Conservation (phyloP, 2,888 invertebrate species). For the Rotaria macrura region DNA sequence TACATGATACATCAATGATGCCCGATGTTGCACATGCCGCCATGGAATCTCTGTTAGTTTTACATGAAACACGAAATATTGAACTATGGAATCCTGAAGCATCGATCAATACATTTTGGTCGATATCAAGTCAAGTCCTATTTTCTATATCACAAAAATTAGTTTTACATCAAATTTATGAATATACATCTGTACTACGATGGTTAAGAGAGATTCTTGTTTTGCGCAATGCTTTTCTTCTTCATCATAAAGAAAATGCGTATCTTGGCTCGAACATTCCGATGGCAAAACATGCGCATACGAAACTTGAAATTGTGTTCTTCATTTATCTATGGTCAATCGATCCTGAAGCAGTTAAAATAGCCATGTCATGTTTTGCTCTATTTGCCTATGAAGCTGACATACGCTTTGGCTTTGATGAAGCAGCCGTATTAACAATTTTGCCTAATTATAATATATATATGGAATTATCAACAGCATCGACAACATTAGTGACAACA, state of each 20-base stretch:
- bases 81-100: conserved; percentile 90
- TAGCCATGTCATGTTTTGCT: conserved; percentile 89
- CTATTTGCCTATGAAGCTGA: conserved; percentile 85
- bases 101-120: conserved; percentile 87
- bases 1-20: conserved; percentile 86
- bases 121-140: conserved; percentile 86
- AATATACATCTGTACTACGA: conserved; percentile 89
- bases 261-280: conserved; percentile 75
- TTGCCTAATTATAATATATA: conserved; percentile 88
- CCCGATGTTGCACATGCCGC: conserved; percentile 90
- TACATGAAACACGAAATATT: conserved; percentile 85
- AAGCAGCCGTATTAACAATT: conserved; percentile 68
- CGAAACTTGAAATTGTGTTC: conserved; percentile 91
- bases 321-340: conserved; percentile 97
- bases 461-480: conserved; percentile 79
- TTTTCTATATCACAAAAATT: conserved; percentile 94
- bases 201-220: conserved; percentile 88
- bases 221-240: conserved; percentile 79
- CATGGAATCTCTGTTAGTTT: conserved; percentile 79
- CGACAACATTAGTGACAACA: conserved; percentile 73
- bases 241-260: conserved; percentile 71
- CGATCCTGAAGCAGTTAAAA: conserved; percentile 86
- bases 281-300: conserved; percentile 88
- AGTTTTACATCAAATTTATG: conserved; percentile 88
- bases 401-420: conserved; percentile 80